These are phyloP conservation scores for Siphonodentalium dalli DNA, from an alignment of 2,888 invertebrate genomes.

Conservation along the genomic window DNA sequence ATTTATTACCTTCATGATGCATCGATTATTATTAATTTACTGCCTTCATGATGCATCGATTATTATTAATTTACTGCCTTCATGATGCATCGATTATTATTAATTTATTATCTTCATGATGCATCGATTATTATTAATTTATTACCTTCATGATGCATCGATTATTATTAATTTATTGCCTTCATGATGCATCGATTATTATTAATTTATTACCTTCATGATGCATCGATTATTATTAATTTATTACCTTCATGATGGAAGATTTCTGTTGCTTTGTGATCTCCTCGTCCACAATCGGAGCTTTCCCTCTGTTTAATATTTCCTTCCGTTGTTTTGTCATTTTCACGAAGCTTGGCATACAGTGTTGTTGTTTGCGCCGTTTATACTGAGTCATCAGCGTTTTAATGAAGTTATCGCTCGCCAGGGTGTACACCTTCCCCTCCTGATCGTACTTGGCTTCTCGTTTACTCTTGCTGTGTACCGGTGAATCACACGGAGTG, in stretches of 20 bases:
- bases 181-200: too few relatives aligned
- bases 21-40: too few relatives aligned
- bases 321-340: conserved; percentile 27
- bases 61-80: too few relatives aligned
- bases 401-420: conserved; percentile 67
- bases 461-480: conserved; percentile 40
- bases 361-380: conserved; percentile 67
- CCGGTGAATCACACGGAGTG: neutral
- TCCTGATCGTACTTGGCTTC: conserved; percentile 48
- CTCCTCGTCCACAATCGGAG: conserved; percentile 41
- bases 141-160: too few relatives aligned
- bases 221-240: too few relatives aligned
- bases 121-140: too few relatives aligned
- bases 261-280: conserved; percentile 81
- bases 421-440: conserved; percentile 63
- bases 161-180: too few relatives aligned
- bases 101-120: too few relatives aligned
- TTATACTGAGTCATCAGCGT: conserved; percentile 69
- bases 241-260: conserved; percentile 84
- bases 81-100: too few relatives aligned
- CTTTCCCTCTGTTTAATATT: conserved; percentile 18
- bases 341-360: conserved; percentile 63
- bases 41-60: too few relatives aligned
- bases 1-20: too few relatives aligned
- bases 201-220: too few relatives aligned